Base-by-base conservation (phyloP, 2,113 vertebrate genomes). In the Shinisaurus crocodilurus region DNA sequence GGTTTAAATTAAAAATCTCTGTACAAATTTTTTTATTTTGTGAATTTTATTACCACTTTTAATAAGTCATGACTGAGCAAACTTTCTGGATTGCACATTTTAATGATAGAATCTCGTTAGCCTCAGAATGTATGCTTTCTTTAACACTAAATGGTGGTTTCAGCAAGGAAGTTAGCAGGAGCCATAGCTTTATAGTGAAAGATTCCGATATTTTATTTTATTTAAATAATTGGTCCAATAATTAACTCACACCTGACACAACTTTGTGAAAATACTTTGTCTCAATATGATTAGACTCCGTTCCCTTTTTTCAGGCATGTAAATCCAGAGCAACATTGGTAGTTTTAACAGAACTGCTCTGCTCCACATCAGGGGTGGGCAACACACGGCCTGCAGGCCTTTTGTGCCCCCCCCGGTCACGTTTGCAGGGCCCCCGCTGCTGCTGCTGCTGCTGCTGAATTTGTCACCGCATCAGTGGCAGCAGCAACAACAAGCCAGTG, bases 181-280 rank as follows among this genome's bases (percentile, higher is more conserved):
- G 15, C 0, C 29, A 37, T 63, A 63, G 57, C 57, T 63, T 54
- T 63, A 63, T 0, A 4, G 60, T 79, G 1, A 76, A 74, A 89
- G 89, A 90, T 82, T 60, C 6, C 48, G 0, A 32, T 65, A 37
- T 75, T 93, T 3, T 77, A 25, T 43, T 77, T 27, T 25, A 0
- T 67, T 25, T 87, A 40, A 88, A 74, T 10, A 5, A 18, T 85
- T 69, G 3, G 6, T 34, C 45, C 88, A 88, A 74, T n/a, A 77
- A 6, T 70, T 84, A 86, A 15, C n/a, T 65, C 86, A 82, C 67
- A 79, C 40, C 23, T 88, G 7, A 13, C 81, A 27, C 69, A 90
- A 81, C 16, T 82, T n/a, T 3, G 77, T 18, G 1, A 50, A 45
- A n/a, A 2, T 0, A 57, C 63, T 7, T 2, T 34, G 0, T 34